These are phyloP conservation scores for Eupithecia exiguata DNA, from an alignment of 2,888 invertebrate species.

Conservation along the genomic window DNA sequence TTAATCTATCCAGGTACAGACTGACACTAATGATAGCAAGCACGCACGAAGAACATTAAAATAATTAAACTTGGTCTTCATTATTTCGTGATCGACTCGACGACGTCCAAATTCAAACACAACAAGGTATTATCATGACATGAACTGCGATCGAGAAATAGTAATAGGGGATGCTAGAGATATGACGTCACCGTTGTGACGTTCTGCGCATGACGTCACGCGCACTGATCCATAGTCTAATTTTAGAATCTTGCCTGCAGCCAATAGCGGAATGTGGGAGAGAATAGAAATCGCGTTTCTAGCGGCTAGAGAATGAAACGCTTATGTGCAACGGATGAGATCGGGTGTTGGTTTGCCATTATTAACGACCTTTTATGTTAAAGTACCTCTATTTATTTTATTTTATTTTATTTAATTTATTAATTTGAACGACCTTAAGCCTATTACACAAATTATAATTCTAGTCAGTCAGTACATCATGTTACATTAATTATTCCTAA, in stretches of 20 bases:
- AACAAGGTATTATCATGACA: neutral
- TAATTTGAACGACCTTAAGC: too few relatives aligned
- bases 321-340: neutral
- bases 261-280: conserved; percentile 9
- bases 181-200: conserved; percentile 61
- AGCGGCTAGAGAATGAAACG: neutral
- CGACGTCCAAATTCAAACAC: neutral
- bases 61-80: conserved; percentile 12
- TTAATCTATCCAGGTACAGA: conserved; percentile 10
- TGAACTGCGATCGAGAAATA: conserved; percentile 5
- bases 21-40: conserved; percentile 17
- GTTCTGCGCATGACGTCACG: conserved; percentile 66
- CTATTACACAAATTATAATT: too few relatives aligned
- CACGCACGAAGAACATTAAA: conserved; percentile 12
- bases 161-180: conserved; percentile 23
- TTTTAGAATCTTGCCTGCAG: conserved; percentile 32
- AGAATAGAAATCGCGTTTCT: conserved; percentile 18
- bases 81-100: neutral
- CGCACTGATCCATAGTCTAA: conserved; percentile 37
- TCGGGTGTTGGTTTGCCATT: neutral
- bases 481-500: too few relatives aligned
- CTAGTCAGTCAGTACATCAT: too few relatives aligned
- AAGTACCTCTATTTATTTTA: neutral
- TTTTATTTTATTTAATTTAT: too few relatives aligned
- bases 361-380: neutral